phyloP scores from a whole-genome alignment of 2,797 vertebrate genomes.

The Aplochiton taeniatus region DNA sequence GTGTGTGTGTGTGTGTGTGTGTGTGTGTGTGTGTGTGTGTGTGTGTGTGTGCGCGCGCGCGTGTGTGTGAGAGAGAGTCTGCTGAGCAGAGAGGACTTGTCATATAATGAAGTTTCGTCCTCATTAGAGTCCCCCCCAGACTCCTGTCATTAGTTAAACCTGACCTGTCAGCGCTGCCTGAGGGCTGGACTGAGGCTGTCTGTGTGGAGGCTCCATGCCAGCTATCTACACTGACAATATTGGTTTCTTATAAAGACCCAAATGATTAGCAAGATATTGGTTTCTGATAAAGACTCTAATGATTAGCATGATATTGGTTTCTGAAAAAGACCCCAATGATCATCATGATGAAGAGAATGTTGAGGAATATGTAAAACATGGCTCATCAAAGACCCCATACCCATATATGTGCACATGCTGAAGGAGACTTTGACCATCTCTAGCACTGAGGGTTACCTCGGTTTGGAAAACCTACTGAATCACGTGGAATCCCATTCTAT shows the following conservation, averaged over 20 bases:
- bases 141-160: too few relatives aligned
- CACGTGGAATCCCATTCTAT: too few relatives aligned
- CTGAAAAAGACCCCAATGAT: too few relatives aligned
- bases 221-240: too few relatives aligned
- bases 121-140: conserved; percentile 20
- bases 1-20: conserved; percentile 12
- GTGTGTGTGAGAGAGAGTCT: conserved; percentile 8
- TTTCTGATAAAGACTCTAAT: too few relatives aligned
- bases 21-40: conserved; percentile 16
- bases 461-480: too few relatives aligned
- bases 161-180: too few relatives aligned
- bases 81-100: conserved; percentile 15
- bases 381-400: conserved; percentile 29
- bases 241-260: too few relatives aligned
- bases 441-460: not conserved
- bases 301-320: too few relatives aligned
- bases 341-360: too few relatives aligned
- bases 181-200: not conserved
- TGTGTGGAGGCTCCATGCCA: not conserved
- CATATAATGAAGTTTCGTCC: conserved; percentile 30
- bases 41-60: conserved; percentile 16
- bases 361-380: too few relatives aligned
- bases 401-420: not conserved
- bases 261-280: too few relatives aligned
- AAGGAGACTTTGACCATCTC: conserved; percentile 5